These are phyloP conservation scores for Apis dorsata DNA, from an alignment of 1,140 invertebrate genomes.

Conservation along the genomic window DNA sequence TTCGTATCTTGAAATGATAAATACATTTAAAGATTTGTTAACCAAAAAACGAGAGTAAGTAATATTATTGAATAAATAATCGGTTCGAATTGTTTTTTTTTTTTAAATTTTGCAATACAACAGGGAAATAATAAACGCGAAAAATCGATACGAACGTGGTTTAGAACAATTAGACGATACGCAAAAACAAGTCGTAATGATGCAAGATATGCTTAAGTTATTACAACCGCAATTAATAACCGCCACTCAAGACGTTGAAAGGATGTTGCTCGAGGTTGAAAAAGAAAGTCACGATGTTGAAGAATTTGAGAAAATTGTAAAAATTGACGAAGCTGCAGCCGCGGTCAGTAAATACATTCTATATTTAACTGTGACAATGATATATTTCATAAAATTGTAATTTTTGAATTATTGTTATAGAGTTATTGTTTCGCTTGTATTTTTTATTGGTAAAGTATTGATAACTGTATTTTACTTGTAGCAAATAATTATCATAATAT, in stretches of 20 bases:
- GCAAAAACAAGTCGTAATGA: slow-evolving; percentile 89
- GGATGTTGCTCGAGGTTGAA: slow-evolving; percentile 89
- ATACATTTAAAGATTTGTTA: slow-evolving; percentile 93
- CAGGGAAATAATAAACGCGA: slow-evolving; percentile 83
- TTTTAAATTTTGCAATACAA: neutral
- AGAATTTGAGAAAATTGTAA: slow-evolving; percentile 85
- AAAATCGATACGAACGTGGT: slow-evolving; percentile 91
- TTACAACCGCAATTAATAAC: slow-evolving; percentile 93
- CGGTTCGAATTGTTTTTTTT: neutral
- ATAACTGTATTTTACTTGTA: too few relatives aligned
- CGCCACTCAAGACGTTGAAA: slow-evolving; percentile 91
- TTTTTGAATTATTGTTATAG: too few relatives aligned
- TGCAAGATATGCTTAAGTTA: slow-evolving; percentile 91
- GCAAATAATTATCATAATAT: too few relatives aligned
- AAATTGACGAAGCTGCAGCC: slow-evolving; percentile 84
- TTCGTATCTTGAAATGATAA: slow-evolving; percentile 95
- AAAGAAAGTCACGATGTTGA: slow-evolving; percentile 92
- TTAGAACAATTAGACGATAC: slow-evolving; percentile 93
- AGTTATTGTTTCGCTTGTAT: too few relatives aligned
- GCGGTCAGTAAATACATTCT: slow-evolving; percentile 64
- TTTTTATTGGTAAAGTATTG: too few relatives aligned
- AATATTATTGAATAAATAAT: neutral
- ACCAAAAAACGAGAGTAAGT: slow-evolving; percentile 79
- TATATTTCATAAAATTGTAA: too few relatives aligned
- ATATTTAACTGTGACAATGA: too few relatives aligned